Conservation (phyloP, 2,113 vertebrate species). For the Rhabdomys dilectus region DNA sequence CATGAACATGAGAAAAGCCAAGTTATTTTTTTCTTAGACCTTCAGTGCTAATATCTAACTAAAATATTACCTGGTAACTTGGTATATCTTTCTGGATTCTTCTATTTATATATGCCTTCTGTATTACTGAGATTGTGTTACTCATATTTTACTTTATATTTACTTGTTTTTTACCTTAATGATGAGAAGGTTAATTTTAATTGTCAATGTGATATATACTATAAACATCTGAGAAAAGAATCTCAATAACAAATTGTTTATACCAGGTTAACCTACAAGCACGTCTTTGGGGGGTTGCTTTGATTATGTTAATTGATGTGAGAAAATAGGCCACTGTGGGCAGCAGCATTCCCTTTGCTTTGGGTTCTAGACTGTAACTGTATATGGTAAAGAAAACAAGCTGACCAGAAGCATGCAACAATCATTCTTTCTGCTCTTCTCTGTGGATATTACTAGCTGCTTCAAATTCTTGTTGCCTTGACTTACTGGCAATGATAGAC, state of each 20-base stretch:
- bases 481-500: not conserved
- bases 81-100: not conserved
- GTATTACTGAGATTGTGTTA: not conserved
- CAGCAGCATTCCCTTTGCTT: not conserved
- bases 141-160: not conserved
- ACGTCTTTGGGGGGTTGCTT: not conserved
- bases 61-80: not conserved
- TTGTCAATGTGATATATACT: no score
- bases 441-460: not conserved
- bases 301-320: not conserved
- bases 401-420: not conserved
- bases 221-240: no score
- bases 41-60: not conserved
- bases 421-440: not conserved
- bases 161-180: not conserved
- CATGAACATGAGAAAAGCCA: not conserved
- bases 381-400: not conserved
- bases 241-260: not conserved
- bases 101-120: not conserved
- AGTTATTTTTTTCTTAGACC: not conserved
- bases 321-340: not conserved
- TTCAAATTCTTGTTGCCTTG: not conserved
- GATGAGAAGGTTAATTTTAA: not conserved
- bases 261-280: not conserved
- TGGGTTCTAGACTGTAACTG: not conserved